Conservation (phyloP, 2,113 vertebrate species). For the Numida meleagris region DNA sequence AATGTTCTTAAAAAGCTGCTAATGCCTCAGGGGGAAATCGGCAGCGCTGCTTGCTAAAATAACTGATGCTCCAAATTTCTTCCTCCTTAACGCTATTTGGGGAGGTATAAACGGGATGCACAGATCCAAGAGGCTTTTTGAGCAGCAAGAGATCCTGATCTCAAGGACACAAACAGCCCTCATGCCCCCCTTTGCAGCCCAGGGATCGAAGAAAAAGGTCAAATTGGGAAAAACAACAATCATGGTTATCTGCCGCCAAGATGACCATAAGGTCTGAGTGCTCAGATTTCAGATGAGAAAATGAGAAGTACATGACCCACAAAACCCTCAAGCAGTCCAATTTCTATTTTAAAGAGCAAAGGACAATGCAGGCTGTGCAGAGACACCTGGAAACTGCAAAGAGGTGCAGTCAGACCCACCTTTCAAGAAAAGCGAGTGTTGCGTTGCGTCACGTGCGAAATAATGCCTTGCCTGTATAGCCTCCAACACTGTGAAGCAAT, state of each 20-base stretch:
- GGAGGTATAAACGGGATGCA: slow-evolving; percentile 1
- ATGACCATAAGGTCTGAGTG: not conserved
- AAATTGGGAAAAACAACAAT: not conserved
- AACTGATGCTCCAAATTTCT: slow-evolving; percentile 5
- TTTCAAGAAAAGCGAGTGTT: slow-evolving; percentile 37
- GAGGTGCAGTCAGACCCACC: not conserved
- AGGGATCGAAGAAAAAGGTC: not conserved
- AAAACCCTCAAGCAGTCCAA: slow-evolving; percentile 19
- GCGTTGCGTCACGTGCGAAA: slow-evolving; percentile 11
- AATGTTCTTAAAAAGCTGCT: not conserved
- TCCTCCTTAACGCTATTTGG: not conserved
- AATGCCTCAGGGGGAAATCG: not conserved
- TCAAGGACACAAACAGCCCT: not conserved
- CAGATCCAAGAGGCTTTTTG: not conserved
- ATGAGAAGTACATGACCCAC: not conserved
- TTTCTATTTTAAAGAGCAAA: slow-evolving; percentile 28
- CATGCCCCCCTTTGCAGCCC: not conserved
- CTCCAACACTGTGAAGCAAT: not conserved
- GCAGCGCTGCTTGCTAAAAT: slow-evolving; percentile 11
- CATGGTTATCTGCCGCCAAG: not conserved
- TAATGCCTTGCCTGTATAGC: not conserved
- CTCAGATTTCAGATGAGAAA: slow-evolving; percentile 35
- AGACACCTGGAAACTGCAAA: slow-evolving; percentile 27
- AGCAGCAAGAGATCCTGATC: not conserved
- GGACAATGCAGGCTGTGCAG: not conserved